These are phyloP conservation scores for Torymus tubicola DNA, from an alignment of 2,888 invertebrate genomes.

Conservation along the genomic window DNA sequence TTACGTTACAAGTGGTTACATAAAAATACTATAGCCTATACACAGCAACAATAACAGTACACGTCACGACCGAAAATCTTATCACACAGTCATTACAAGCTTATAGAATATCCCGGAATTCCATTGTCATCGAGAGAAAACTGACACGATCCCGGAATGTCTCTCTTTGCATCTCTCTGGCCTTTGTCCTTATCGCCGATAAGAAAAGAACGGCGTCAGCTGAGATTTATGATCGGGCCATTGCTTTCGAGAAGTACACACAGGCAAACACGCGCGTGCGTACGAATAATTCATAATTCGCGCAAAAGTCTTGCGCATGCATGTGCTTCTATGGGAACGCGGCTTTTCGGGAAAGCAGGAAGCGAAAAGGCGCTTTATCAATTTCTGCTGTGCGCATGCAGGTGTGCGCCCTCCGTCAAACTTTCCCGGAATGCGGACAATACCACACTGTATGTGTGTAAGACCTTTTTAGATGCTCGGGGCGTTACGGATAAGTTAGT, in stretches of 20 bases:
- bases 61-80: no score
- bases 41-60: no score
- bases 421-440: constrained; percentile 21
- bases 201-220: not conserved
- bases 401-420: constrained; percentile 23
- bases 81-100: no score
- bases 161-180: no score
- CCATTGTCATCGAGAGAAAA: constrained; percentile 3
- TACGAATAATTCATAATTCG: constrained; percentile 39
- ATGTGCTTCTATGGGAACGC: not conserved
- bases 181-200: constrained; percentile 29
- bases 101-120: not conserved
- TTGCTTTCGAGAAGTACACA: constrained; percentile 1
- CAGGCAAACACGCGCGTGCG: not conserved
- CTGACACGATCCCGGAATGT: not conserved
- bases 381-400: constrained; percentile 13
- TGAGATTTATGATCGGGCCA: constrained; percentile 22
- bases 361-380: constrained; percentile 20
- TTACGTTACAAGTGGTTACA: no score
- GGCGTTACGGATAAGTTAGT: no score
- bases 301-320: not conserved
- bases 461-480: no score
- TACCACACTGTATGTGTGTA: no score
- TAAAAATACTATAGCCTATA: no score
- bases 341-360: constrained; percentile 32